Evolutionary conservation across 2,113 vertebrate species (phyloP), one percentile per base, ranked within the genome.

Genomic region (Haliaeetus leucogaster): DNA sequence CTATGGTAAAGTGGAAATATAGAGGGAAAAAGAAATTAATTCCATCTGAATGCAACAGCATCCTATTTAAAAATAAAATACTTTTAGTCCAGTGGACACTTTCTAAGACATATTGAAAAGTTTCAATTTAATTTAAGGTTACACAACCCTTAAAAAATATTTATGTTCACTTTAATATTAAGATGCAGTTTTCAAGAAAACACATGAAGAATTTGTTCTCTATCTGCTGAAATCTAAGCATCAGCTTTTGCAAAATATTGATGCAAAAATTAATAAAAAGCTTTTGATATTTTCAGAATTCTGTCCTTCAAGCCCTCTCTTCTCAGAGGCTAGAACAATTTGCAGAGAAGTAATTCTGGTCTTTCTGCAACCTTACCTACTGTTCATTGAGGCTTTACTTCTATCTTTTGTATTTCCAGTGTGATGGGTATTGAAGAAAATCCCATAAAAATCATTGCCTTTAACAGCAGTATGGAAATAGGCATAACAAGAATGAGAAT

Each of bases 21-120:
- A n/a, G 5, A 4, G 6, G 4, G 3, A 1, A 47, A 76, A 66
- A 13, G 6, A 36, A 45, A 55, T 34, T 1, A 22, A 16, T 47
- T 47, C 8, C 1, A 6, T 45, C 22, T 61, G 20, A 82, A 59
- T 7, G 3, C 11, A 78, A 38, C 5, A 79, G 1, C 13, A 45
- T 50, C 6, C 1, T 59, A 5, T 79, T 73, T 67, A 17, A 82
- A 90, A 92, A 55, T 9, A 58, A 52, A 42, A 4, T 34, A 7
- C 23, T 66, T 89, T 82, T 53, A 58, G 21, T 58, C 4, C 11
- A 42, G 1, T 43, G 2, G 23, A 38, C 10, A 36, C 6, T 87
- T 91, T 59, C 22, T n/a, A 66, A 78, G 13, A 27, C 0, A 16
- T 58, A 63, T 34, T 80, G 4, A 78, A 74, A 86, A 68, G 20